Conservation (phyloP, 2,888 invertebrate species). For the Agapetus fuscipes region DNA sequence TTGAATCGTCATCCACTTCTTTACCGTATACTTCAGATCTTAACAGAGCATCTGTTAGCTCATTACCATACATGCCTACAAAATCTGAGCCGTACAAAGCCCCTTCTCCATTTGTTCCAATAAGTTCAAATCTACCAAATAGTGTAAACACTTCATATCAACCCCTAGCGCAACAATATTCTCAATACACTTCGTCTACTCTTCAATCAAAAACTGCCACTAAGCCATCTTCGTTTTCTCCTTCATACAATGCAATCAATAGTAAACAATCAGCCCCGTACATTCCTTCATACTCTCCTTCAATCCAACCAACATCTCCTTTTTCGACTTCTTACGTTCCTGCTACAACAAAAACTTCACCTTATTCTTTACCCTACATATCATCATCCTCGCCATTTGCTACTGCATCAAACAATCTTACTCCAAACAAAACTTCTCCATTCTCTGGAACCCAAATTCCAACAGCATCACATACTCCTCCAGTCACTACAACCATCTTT, state of each 20-base stretch:
- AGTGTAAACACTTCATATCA: neutral
- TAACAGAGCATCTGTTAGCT: neutral
- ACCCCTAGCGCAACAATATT: neutral
- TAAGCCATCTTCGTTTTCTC: constrained; percentile 4
- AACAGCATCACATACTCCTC: neutral
- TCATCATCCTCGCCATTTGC: neutral
- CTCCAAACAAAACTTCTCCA: constrained; percentile 1
- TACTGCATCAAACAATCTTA: neutral
- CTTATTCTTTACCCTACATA: neutral
- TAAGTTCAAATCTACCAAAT: neutral
- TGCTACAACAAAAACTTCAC: neutral
- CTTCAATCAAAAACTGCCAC: neutral
- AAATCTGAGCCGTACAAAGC: constrained; percentile 1
- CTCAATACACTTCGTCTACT: constrained; percentile 1
- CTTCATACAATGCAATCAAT: neutral
- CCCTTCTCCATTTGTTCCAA: constrained; percentile 2
- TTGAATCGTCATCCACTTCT: neutral
- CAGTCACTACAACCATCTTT: constrained; percentile 3
- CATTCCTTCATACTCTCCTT: neutral
- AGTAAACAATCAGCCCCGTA: neutral
- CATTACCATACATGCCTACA: neutral
- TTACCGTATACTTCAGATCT: constrained; percentile 4
- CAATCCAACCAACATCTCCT: neutral
- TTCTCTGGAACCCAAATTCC: constrained; percentile 2
- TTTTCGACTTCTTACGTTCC: neutral